Base-by-base conservation (phyloP, 2,888 invertebrate species). In the Protonemura montana region DNA sequence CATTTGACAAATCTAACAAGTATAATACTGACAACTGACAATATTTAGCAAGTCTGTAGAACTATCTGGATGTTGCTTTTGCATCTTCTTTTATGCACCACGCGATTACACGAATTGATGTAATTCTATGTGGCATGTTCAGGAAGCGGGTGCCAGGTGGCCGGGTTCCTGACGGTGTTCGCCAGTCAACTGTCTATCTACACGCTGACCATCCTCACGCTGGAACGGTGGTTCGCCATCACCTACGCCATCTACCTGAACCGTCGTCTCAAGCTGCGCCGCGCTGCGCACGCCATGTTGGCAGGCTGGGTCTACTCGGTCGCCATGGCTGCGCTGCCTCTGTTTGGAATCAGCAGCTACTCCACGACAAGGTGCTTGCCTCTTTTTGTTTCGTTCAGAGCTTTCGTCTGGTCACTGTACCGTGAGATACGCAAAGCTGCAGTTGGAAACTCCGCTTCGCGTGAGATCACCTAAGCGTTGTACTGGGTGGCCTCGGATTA, bases 101-200 rank as follows among this genome's bases (percentile, higher is more conserved):
- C 59, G 1, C 21, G 59, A 21, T 59, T 7, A 21, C 59, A 21
- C 21, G 41, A 41, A 41, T 41, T 7, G 21, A 59, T 16, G 16
- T 21, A 59, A 2, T 21, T 21, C 21, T 21, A 3, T 35, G 35
- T 35, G 5, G 35, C 3, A 6, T 6, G 6, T 86, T 0, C 89
- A 93, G 95, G 96, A 85, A 91, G 94, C 81, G 97, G 98, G 0
- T 98, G 98, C 91, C 94, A 96, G 90, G 93, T 96, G 10, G 97
- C 97, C 0, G 98, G 98, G 0, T 97, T 98, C 90, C 92, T 98
- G 85, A 97, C 97, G 0, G 96, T 97, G 0, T 97, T 97, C 89
- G 96, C 97, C 0, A 96, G 96, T 87, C 97, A 98, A 90, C 92
- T 98, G 82, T 97, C 97, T 27, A 96, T 98, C 7, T 97, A 96